Evolutionary conservation across 2,888 invertebrate species (phyloP), one percentile per base, ranked within the genome.

Genomic region (Gryllus longicercus): DNA sequence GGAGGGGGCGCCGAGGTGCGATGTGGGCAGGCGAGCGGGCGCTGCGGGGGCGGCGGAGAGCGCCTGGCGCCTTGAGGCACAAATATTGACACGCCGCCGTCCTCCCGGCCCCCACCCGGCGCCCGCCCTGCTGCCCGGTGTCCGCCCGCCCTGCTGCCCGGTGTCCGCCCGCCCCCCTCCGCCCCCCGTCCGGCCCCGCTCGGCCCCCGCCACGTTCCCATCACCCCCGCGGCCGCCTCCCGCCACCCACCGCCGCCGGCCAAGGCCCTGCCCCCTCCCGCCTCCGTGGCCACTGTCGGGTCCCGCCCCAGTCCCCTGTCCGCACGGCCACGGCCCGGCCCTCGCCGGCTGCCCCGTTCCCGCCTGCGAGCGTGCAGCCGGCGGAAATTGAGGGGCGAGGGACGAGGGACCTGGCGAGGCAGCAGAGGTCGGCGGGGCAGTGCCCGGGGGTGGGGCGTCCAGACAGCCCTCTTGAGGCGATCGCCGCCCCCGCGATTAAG

Each of bases 21-120:
- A 38, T 50, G 51, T 18, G n/a, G 74, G 21, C n/a, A 75, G 79
- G 50, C 49, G 50, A 78, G 74, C 38, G 38, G 16, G 16, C 38
- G 11, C 63, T 18, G 74, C 12, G 79, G 74, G 49, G 75, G 21
- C 16, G 74, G 50, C 10, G 75, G n/a, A 16, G 49, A 50, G 74
- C n/a, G 38, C 12, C 38, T 23, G 49, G 74, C 63, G 63, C 63
- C 25, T 38, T 18, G 74, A 74, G 74, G 51, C 10, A 63, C 78
- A 78, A 78, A 78, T 78, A 78, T 78, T 78, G 78, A 78, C 78
- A 78, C 74, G 8, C 23, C 18, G 2, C 50, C 38, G 38, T 8
- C 51, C 23, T 11, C 77, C 25, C 21, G 51, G 78, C 38, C 38
- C 63, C 74, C 38, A 51, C 78, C 38, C 38, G 38, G 38, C 8